A percentile compares a stretch with the other conserved stretches of the same genome.
Conservation (phyloP, 2,113 vertebrate genomes). For the Nycticebus coucang region DNA sequence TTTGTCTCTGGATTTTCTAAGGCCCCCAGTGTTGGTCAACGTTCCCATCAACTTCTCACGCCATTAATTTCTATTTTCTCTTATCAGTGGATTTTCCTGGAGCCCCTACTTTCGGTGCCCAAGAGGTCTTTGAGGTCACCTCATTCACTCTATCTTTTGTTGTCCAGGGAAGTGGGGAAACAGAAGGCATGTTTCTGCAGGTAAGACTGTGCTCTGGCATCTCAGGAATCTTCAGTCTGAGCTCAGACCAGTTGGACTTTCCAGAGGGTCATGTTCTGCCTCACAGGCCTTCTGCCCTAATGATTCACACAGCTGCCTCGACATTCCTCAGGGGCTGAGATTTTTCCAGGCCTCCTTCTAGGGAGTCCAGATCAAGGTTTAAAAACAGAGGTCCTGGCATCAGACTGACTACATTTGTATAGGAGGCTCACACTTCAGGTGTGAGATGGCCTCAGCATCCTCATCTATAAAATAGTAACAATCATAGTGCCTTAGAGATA, state of each 20-base stretch:
- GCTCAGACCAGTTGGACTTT: background rate
- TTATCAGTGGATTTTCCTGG: background rate
- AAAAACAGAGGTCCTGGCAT: background rate
- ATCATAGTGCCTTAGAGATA: accelerated
- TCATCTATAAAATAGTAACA: background rate
- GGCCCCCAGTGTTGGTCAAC: background rate
- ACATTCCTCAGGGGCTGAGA: background rate
- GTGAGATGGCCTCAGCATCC: no score
- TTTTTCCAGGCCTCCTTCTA: background rate
- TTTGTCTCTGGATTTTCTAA: background rate
- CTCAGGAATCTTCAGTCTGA: slow-evolving; percentile 11
- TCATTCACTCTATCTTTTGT: background rate
- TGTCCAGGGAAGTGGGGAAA: background rate
- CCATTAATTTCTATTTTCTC: background rate
- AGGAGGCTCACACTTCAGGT: background rate
- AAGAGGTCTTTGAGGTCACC: no score
- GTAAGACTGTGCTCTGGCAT: slow-evolving; percentile 32
- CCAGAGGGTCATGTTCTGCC: background rate
- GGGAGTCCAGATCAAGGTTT: background rate
- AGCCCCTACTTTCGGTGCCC: no score
- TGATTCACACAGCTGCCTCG: background rate
- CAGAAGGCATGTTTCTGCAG: background rate
- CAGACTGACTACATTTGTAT: background rate
- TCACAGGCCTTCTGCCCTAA: background rate
- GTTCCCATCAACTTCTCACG: background rate